phyloP scores from a whole-genome alignment of 1,140 invertebrate genomes.

The Drosophila nigromelanica region DNA sequence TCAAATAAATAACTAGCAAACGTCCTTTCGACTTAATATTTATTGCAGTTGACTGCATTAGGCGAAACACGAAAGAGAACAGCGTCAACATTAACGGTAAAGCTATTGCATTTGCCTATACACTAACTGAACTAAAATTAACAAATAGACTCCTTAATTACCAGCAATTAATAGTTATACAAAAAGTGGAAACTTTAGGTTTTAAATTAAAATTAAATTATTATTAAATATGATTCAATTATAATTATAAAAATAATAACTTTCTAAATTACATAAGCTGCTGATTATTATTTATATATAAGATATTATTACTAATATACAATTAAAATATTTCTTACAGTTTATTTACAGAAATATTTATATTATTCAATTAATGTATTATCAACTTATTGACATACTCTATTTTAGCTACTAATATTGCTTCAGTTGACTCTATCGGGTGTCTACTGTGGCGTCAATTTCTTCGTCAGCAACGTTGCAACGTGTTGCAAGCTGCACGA shows the following conservation, averaged over 20 bases:
- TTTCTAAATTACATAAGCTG: too few species aligned
- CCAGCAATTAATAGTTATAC: too few species aligned
- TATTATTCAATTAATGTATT: too few species aligned
- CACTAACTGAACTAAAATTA: not conserved
- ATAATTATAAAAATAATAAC: too few species aligned
- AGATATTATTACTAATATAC: too few species aligned
- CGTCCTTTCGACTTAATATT: constrained; percentile 55
- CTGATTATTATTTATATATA: too few species aligned
- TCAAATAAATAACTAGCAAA: constrained; percentile 25
- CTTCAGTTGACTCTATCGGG: not conserved
- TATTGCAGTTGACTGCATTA: constrained; percentile 61
- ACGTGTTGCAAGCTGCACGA: constrained; percentile 17
- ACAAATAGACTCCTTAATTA: too few species aligned
- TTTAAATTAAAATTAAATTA: not conserved
- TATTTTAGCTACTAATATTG: not conserved
- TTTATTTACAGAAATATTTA: too few species aligned
- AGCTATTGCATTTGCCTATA: not conserved
- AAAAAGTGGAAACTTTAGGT: not conserved
- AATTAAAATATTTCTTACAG: too few species aligned
- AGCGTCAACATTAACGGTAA: not conserved
- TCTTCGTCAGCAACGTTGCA: not conserved
- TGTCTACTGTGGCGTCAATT: constrained; percentile 2
- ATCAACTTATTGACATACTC: too few species aligned
- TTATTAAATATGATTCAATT: not conserved
- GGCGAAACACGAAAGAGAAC: not conserved